Base-by-base conservation (phyloP, 2,113 vertebrate species). In the Syngnathus scovelli region DNA sequence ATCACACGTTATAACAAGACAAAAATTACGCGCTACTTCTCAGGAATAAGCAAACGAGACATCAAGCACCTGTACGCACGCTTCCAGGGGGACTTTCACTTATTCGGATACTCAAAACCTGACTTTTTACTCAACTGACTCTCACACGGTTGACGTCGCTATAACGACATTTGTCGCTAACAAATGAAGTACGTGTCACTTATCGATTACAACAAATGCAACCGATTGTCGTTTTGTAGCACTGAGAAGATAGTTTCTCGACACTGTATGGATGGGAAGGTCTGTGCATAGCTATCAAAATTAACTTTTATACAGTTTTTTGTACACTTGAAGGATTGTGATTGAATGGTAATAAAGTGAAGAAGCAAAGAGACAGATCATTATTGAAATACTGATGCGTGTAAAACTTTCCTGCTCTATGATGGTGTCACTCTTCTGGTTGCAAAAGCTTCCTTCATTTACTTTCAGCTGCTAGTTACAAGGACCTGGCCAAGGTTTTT, bases 1-100 rank as follows among this genome's bases (percentile, higher is more conserved):
- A 98, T 99, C 78, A 99, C 96, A 0, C 80, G 75, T 61, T 99
- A 98, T 82, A 99, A 99, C 89, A 92, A 80, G 78, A 94, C 94
- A 80, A 99, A 99, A 89, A 94, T 99, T 75, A 91, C 96, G 73
- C 82, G 39, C 5, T 99, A 98, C 85, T 99, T 99, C 79, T 90
- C 93, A 1, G 94, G 93, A 65, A 90, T 99, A 83, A 92, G 93
- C 89, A 94, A 94, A 74, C 92, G 94, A 37, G 96, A 98, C 78
- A 89, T 96, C 75, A 89, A 88, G 6, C 94, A 93, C 27, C 94
- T 99, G 1, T 96, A 94, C 1, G 88, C 92, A 0, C 90, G 92
- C 0, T 99, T 94, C 65, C 90, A 94, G 83, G 96, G 95, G 0
- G 97, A 99, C 89, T 99, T 99, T 74, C 90, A 86, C 48, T 93